Percentiles rank a stretch among this genome's conserved stretches.
Conservation (phyloP, 1,140 invertebrate species). For the Pygmarrhopalites habei region DNA sequence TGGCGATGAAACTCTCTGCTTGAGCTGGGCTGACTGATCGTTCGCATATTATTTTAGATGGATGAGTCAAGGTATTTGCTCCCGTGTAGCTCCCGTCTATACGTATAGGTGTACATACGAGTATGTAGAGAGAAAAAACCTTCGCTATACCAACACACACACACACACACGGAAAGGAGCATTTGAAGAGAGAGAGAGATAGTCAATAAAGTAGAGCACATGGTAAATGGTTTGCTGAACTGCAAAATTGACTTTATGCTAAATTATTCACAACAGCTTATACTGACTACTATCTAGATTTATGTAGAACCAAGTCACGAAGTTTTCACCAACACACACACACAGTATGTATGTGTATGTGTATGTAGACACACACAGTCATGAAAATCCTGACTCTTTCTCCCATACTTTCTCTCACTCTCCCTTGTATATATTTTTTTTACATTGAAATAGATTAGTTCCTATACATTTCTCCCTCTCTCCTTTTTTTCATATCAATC, state of each 20-base stretch:
- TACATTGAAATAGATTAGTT: slow-evolving; percentile 6
- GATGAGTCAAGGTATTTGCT: too few species aligned
- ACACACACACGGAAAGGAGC: slow-evolving; percentile 1
- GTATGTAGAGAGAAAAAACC: neutral
- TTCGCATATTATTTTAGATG: too few species aligned
- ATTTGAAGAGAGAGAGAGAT: slow-evolving; percentile 19
- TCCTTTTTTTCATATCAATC: too few species aligned
- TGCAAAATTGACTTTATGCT: slow-evolving; percentile 40
- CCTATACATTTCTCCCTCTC: neutral
- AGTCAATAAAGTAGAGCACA: slow-evolving; percentile 37
- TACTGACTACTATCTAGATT: slow-evolving; percentile 30
- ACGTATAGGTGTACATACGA: neutral
- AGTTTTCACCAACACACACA: slow-evolving; percentile 26
- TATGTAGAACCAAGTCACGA: slow-evolving; percentile 35
- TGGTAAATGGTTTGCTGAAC: slow-evolving; percentile 40
- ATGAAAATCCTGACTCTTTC: slow-evolving; percentile 12
- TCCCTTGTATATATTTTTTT: neutral
- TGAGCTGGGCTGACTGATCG: too few species aligned
- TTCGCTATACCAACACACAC: too few species aligned
- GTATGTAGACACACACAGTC: neutral
- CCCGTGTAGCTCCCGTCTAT: too few species aligned
- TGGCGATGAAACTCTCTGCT: too few species aligned
- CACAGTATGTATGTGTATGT: too few species aligned
- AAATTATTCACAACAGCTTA: slow-evolving; percentile 40
- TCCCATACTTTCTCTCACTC: neutral